These are phyloP conservation scores for Apteryx mantelli DNA, from an alignment of 2,113 vertebrate genomes.

Conservation along the genomic window DNA sequence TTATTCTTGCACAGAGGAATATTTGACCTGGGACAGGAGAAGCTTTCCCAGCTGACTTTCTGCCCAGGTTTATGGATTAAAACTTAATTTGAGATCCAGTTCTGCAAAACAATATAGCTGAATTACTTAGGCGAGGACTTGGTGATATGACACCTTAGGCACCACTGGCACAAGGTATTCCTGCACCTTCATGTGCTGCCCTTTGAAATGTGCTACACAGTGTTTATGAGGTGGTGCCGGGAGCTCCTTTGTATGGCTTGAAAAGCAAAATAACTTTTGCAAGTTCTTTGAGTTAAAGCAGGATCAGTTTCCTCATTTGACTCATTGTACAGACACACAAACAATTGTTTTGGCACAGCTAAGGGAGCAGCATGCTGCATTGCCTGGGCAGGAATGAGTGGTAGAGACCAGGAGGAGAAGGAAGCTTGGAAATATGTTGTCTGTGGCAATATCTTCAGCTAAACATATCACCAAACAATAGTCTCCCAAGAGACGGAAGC, in stretches of 20 bases:
- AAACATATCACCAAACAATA: constrained; percentile 69
- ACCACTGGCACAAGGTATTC: neutral
- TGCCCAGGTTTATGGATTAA: constrained; percentile 1
- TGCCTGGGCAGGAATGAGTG: constrained; percentile 54
- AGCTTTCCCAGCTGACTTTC: constrained; percentile 14
- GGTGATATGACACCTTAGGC: neutral
- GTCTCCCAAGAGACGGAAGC: constrained; percentile 62
- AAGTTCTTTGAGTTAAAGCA: constrained; percentile 13
- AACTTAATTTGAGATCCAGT: constrained; percentile 2
- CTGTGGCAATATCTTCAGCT: constrained; percentile 65
- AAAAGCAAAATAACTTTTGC: constrained; percentile 17
- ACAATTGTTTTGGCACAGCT: constrained; percentile 35
- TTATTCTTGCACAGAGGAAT: neutral
- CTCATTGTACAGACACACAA: constrained; percentile 23
- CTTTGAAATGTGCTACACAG: neutral
- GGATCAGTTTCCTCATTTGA: constrained; percentile 22
- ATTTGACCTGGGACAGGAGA: constrained; percentile 12
- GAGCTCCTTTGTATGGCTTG: neutral
- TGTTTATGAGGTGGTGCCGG: neutral
- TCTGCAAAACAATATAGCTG: constrained; percentile 24
- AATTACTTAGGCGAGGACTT: neutral
- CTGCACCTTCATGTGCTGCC: neutral
- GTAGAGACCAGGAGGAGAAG: constrained; percentile 50
- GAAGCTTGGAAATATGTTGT: constrained; percentile 54
- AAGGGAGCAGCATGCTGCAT: neutral